These are phyloP conservation scores for Rhopilema esculentum DNA, from an alignment of 30 jellyfish, hydroid and myxozoan species.

Conservation along the genomic window DNA sequence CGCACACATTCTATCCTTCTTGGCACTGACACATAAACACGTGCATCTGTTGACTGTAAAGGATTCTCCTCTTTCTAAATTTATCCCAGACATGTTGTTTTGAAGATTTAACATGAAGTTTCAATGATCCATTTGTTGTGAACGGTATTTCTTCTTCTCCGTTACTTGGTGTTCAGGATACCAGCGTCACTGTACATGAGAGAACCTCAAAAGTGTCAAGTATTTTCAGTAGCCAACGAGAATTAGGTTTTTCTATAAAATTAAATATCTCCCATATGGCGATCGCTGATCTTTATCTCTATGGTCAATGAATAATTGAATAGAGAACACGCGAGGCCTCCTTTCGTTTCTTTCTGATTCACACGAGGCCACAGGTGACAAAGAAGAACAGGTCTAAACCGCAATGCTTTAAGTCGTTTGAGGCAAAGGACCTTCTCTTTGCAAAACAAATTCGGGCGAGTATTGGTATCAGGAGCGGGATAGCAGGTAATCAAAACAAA, in stretches of 20 bases:
- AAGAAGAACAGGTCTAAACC: not conserved
- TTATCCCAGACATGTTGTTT: slow-evolving; percentile 9
- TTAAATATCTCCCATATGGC: slow-evolving; percentile 27
- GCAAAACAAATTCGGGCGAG: not conserved
- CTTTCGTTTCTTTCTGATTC: slow-evolving; percentile 10
- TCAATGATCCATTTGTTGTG: not conserved
- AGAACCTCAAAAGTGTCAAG: not conserved
- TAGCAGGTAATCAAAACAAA: not conserved
- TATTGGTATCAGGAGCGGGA: not conserved
- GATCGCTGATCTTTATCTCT: slow-evolving; percentile 65
- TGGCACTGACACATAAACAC: slow-evolving; percentile 43
- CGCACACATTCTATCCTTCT: slow-evolving; percentile 60
- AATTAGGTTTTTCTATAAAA: not conserved
- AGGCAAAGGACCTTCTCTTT: not conserved
- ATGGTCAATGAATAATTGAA: slow-evolving; percentile 44
- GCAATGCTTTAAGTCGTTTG: not conserved
- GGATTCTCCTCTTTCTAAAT: slow-evolving; percentile 10
- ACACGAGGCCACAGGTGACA: slow-evolving; percentile 73
- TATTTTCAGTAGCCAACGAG: not conserved
- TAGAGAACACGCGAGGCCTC: slow-evolving; percentile 62
- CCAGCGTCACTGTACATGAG: too few relatives aligned
- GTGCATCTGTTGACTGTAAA: slow-evolving; percentile 27
- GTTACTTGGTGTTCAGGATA: not conserved
- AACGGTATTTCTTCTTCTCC: not conserved
- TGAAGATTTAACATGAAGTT: not conserved